phyloP scores from a whole-genome alignment of 2,113 vertebrate genomes.

The Lanius collurio region DNA sequence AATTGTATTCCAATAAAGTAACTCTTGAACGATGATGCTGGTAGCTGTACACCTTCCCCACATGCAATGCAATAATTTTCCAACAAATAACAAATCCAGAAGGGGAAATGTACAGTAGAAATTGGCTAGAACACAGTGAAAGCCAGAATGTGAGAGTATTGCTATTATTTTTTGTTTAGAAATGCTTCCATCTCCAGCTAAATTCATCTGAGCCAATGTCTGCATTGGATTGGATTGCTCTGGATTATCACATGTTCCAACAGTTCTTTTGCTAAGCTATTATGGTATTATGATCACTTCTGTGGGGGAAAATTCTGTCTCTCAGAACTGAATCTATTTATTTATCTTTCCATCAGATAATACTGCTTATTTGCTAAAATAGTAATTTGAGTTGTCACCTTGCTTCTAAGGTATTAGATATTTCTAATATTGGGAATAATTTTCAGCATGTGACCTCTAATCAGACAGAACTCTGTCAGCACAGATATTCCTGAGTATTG shows the following conservation, averaged over 20 bases:
- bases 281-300: neutral
- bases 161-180: neutral
- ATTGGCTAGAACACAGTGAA: neutral
- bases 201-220: neutral
- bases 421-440: neutral
- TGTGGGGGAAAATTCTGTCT: neutral
- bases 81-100: neutral
- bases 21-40: neutral
- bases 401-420: neutral
- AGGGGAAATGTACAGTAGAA: neutral
- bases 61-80: rapidly evolving
- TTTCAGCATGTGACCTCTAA: neutral
- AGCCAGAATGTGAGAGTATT: neutral
- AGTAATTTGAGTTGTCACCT: neutral
- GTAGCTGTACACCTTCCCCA: neutral
- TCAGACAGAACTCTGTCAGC: neutral
- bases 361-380: neutral
- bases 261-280: neutral
- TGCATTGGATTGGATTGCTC: neutral
- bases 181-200: neutral
- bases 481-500: neutral
- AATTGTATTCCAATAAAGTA: neutral
- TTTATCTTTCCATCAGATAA: neutral
- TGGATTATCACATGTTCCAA: neutral
- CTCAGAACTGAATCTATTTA: neutral